Evolutionary conservation across 2,888 invertebrate species (phyloP), one percentile per base, ranked within the genome.

Genomic region (Meteorus cinctellus): DNA sequence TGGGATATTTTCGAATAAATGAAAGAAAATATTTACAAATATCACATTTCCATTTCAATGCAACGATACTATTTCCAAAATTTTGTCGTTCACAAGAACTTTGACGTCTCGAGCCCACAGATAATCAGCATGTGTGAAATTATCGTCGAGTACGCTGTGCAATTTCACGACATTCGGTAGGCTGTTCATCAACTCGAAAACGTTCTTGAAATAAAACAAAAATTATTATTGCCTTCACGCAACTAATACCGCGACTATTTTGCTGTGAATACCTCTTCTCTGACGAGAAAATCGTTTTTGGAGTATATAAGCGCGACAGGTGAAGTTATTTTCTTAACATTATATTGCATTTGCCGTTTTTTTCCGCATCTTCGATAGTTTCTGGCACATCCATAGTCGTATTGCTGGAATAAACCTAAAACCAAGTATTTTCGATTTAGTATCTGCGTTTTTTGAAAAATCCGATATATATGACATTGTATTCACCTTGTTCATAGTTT

Each of bases 271-370:
- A 80, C 80, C 79, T 76, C 63, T 62, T 77, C 51, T 8, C 62
- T 19, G 31, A 75, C 60, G 14, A 85, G 4, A 16, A 51, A 14
- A 75, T 86, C 86, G 27, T 81, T 82, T 5, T 73, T 51, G 29
- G 80, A 81, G 70, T 84, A 86, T 74, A 84, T 72, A 75, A 85
- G 60, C 60, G 81, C 83, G 3, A 80, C 75, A 16, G 81, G 80
- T 14, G 78, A 77, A 27, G 76, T 78, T 67, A 83, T 78, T 73
- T 81, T 81, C n/a, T 79, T 78, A 6, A 83, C 34, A 62, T 82
- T 78, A 75, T 83, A 84, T 1, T 36, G 34, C 55, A 82, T 80
- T 12, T 82, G 81, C 45, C 48, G 74, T 63, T 77, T 77, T 27
- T 78, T 76, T 8, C 79, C 78, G 41, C 82, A 84, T 4, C 73